Evolutionary conservation across 2,113 vertebrate species (phyloP).

Genomic region (Synchiropus splendidus): DNA sequence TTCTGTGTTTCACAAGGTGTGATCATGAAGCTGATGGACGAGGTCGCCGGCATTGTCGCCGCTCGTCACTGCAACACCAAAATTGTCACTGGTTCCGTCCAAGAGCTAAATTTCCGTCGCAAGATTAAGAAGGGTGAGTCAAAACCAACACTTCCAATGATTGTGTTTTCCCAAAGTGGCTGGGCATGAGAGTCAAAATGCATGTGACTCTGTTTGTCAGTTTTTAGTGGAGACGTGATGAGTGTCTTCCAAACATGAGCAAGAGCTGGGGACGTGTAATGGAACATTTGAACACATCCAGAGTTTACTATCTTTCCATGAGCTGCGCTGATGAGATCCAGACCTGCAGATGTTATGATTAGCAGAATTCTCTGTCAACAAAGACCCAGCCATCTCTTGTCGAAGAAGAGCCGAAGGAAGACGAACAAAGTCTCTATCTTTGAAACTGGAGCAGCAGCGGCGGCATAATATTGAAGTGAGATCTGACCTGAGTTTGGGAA

Average conservation of each 20-base stretch:
- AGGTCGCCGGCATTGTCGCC: constrained; percentile 87
- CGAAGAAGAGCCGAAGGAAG: too few relatives aligned
- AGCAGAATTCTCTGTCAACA: background rate
- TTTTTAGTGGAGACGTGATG: too few relatives aligned
- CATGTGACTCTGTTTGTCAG: too few relatives aligned
- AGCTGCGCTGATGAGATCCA: constrained; percentile 20
- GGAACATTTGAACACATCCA: too few relatives aligned
- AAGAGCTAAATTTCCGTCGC: constrained; percentile 91
- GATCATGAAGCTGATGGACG: constrained; percentile 98
- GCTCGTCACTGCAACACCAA: constrained; percentile 92
- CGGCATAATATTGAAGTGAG: constrained; percentile 6
- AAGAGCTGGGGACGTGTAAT: too few relatives aligned
- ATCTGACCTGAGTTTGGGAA: constrained; percentile 1
- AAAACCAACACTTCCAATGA: too few relatives aligned
- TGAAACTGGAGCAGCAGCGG: too few relatives aligned
- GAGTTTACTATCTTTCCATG: constrained; percentile 1
- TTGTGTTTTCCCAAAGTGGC: too few relatives aligned
- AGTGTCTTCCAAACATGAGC: too few relatives aligned
- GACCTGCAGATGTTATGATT: constrained; percentile 29
- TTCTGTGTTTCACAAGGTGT: constrained; percentile 68
- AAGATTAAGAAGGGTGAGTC: constrained; percentile 87
- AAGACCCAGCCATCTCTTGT: too few relatives aligned
- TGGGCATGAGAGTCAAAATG: too few relatives aligned
- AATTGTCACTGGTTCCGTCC: constrained; percentile 88
- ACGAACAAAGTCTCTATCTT: too few relatives aligned